Evolutionary conservation across 1,140 invertebrate species (phyloP).

Genomic region (Calliopsis andreniformis): DNA sequence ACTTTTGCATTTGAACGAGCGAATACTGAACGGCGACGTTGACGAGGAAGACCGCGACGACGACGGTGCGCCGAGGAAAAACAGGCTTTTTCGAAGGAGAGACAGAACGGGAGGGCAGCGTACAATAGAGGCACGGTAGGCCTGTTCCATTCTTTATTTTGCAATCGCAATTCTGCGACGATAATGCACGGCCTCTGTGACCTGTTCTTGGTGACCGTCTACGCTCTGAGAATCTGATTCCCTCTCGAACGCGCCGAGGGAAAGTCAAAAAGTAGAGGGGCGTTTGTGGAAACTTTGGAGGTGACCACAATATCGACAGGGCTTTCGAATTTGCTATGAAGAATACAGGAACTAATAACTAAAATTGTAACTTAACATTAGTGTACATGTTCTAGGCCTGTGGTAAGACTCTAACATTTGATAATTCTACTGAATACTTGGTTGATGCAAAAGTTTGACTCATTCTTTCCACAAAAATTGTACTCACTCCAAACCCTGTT

Average conservation of each 20-base stretch:
- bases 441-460: too few species aligned
- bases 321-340: too few species aligned
- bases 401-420: too few species aligned
- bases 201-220: not conserved
- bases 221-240: not conserved
- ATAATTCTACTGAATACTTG: too few species aligned
- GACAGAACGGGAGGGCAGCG: constrained; percentile 18
- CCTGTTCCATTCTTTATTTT: constrained; percentile 51
- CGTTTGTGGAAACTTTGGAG: too few species aligned
- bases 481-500: too few species aligned
- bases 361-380: too few species aligned
- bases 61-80: constrained; percentile 43
- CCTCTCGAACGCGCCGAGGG: not conserved
- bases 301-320: too few species aligned
- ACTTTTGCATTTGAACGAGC: constrained; percentile 71
- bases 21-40: not conserved
- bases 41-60: constrained; percentile 20
- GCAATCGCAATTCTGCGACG: constrained; percentile 53
- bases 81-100: constrained; percentile 47
- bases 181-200: constrained; percentile 41
- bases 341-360: too few species aligned
- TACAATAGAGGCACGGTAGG: constrained; percentile 40
- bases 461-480: too few species aligned
- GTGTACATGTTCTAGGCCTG: too few species aligned
- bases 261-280: not conserved